A percentile compares a stretch with the other conserved stretches of the same genome.
Evolutionary conservation across 2,888 invertebrate genomes (phyloP).

Genomic region (Aphidoletes aphidimyza): DNA sequence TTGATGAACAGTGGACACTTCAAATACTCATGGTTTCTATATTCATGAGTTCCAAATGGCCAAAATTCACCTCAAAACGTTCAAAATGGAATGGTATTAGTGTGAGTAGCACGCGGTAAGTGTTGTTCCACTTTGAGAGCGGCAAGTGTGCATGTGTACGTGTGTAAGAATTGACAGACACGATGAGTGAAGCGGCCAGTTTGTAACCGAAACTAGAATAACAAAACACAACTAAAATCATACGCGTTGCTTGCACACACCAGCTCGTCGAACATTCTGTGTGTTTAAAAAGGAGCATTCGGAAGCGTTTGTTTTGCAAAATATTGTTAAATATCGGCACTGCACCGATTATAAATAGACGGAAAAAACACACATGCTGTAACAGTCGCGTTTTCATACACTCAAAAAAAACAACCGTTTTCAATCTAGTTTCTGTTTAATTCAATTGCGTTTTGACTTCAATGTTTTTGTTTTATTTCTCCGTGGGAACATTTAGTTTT

Average conservation of each 20-base stretch:
- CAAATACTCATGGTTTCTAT: neutral
- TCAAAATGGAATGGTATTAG: too few species aligned
- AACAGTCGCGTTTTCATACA: neutral
- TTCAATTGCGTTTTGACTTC: neutral
- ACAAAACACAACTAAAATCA: neutral
- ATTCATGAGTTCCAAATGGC: too few species aligned
- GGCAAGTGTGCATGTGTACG: neutral
- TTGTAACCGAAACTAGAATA: neutral
- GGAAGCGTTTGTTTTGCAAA: conserved; percentile 9
- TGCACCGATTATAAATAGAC: conserved; percentile 16
- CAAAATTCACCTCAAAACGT: neutral
- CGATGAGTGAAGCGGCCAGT: neutral
- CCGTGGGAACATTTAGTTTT: too few species aligned
- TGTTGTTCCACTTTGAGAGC: too few species aligned
- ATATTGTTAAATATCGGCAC: neutral
- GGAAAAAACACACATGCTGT: neutral
- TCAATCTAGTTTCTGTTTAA: too few species aligned
- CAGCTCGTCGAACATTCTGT: neutral
- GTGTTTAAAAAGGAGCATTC: neutral
- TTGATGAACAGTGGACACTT: too few species aligned
- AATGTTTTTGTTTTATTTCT: too few species aligned
- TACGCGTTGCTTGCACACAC: conserved; percentile 29
- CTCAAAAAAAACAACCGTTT: too few species aligned
- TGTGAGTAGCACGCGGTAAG: neutral
- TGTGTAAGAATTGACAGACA: neutral